Conservation (phyloP, 2,113 vertebrate genomes). For the Takifugu flavidus region DNA sequence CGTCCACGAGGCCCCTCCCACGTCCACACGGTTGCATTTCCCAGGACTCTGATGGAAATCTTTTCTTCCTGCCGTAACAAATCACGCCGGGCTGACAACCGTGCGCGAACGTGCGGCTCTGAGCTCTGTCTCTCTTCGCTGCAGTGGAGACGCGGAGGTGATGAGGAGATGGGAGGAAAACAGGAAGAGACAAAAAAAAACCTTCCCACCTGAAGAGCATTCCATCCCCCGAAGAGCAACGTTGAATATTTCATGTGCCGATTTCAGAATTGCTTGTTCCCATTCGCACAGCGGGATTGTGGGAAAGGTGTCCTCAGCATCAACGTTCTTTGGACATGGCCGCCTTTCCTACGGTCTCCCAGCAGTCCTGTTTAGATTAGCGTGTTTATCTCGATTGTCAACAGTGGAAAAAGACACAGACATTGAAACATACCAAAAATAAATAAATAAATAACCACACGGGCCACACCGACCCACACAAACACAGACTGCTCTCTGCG, state of each 20-base stretch:
- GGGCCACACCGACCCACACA: slow-evolving; percentile 30
- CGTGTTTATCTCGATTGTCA: slow-evolving; percentile 58
- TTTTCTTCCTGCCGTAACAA: slow-evolving; percentile 50
- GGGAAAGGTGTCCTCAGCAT: slow-evolving; percentile 21
- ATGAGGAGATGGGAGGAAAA: slow-evolving; percentile 5
- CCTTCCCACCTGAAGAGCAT: slow-evolving; percentile 23
- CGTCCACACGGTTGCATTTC: slow-evolving; percentile 48
- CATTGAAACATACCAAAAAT: slow-evolving; percentile 30
- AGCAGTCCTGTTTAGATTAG: slow-evolving; percentile 40
- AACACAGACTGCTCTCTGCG: slow-evolving; percentile 9
- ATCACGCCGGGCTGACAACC: slow-evolving; percentile 36
- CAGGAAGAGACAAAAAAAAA: slow-evolving; percentile 27
- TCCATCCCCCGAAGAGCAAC: slow-evolving; percentile 20
- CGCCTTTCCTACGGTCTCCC: slow-evolving; percentile 8
- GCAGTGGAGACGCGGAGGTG: slow-evolving; percentile 23
- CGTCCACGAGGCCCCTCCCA: slow-evolving; percentile 5
- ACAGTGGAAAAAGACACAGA: slow-evolving; percentile 60
- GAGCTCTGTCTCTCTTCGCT: slow-evolving; percentile 10
- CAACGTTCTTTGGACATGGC: slow-evolving; percentile 5
- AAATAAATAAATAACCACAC: slow-evolving; percentile 53
- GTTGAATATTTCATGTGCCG: slow-evolving; percentile 40
- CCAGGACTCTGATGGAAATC: slow-evolving; percentile 52
- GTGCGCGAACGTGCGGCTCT: slow-evolving; percentile 25
- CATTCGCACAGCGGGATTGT: slow-evolving; percentile 21
- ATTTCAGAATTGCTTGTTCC: slow-evolving; percentile 13